A percentile compares a stretch with the other conserved stretches of the same genome.
These are phyloP conservation scores for Metellina segmentata DNA, from an alignment of 2,888 invertebrate genomes.

Conservation along the genomic window DNA sequence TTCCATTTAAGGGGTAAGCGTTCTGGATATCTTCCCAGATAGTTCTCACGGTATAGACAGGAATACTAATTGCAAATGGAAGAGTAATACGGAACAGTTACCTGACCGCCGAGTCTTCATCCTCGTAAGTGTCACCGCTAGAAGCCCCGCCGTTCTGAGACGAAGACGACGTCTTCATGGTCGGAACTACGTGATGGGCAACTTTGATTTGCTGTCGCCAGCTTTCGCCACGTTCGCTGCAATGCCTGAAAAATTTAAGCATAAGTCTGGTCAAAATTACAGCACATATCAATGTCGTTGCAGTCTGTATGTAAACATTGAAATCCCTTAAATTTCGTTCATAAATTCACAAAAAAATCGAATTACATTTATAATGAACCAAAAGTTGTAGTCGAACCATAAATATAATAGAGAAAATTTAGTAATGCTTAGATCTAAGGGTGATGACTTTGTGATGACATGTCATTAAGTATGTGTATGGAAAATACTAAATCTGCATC, in stretches of 20 bases:
- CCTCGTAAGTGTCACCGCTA: conserved; percentile 73
- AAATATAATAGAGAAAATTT: too few species aligned
- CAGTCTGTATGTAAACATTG: too few species aligned
- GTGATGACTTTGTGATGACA: too few species aligned
- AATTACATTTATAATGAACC: too few species aligned
- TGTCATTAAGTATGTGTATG: too few species aligned
- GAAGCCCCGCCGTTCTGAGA: conserved; percentile 49
- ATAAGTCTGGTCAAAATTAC: neutral
- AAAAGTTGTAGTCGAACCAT: too few species aligned
- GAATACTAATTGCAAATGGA: neutral
- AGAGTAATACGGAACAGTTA: neutral
- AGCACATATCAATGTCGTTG: too few species aligned
- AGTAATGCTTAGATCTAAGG: too few species aligned
- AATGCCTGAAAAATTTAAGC: conserved; percentile 83
- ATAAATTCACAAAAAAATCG: too few species aligned
- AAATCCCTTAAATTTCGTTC: too few species aligned
- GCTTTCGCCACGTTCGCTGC: conserved; percentile 82
- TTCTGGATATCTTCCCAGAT: neutral
- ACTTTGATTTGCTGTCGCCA: conserved; percentile 81
- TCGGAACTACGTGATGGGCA: conserved; percentile 77
- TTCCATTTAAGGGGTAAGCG: too few species aligned
- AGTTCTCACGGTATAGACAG: neutral
- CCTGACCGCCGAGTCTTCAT: conserved; percentile 74
- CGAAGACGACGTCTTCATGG: conserved; percentile 30
- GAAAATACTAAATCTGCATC: too few species aligned